Percentiles rank a stretch among this genome's conserved stretches.
Conservation (phyloP, 2,888 invertebrate genomes). For the Hydriomena furcata region DNA sequence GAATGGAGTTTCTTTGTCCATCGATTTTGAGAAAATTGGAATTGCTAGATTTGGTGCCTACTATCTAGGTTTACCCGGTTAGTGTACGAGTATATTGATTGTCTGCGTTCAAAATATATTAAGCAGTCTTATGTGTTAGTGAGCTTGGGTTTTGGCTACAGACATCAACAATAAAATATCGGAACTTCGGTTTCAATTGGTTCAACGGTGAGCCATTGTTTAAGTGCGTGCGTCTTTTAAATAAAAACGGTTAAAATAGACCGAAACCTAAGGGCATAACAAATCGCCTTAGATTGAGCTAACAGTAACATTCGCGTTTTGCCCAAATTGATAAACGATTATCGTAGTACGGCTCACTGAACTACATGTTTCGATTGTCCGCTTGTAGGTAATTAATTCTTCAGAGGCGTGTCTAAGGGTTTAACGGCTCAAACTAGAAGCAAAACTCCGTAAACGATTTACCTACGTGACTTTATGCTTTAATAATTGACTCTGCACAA, state of each 20-base stretch:
- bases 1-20: too few relatives aligned
- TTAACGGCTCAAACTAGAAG: slow-evolving; percentile 49
- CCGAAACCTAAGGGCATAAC: slow-evolving; percentile 27
- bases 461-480: neutral
- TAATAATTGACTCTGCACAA: too few relatives aligned
- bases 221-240: neutral
- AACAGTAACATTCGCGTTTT: slow-evolving; percentile 36
- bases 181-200: too few relatives aligned
- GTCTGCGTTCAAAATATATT: too few relatives aligned
- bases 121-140: too few relatives aligned
- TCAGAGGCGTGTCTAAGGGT: slow-evolving; percentile 59
- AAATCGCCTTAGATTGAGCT: slow-evolving; percentile 32
- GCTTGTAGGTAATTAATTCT: slow-evolving; percentile 6
- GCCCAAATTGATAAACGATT: slow-evolving; percentile 33
- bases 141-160: too few relatives aligned
- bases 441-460: neutral
- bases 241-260: neutral
- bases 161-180: too few relatives aligned
- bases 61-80: too few relatives aligned
- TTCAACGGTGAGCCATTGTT: too few relatives aligned
- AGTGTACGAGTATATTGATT: too few relatives aligned
- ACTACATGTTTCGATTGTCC: slow-evolving; percentile 43
- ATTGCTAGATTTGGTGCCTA: too few relatives aligned
- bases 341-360: slow-evolving; percentile 36
- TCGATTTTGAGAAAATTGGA: too few relatives aligned